Evolutionary conservation across 2,113 vertebrate genomes (phyloP).

Genomic region (Salminus brasiliensis): DNA sequence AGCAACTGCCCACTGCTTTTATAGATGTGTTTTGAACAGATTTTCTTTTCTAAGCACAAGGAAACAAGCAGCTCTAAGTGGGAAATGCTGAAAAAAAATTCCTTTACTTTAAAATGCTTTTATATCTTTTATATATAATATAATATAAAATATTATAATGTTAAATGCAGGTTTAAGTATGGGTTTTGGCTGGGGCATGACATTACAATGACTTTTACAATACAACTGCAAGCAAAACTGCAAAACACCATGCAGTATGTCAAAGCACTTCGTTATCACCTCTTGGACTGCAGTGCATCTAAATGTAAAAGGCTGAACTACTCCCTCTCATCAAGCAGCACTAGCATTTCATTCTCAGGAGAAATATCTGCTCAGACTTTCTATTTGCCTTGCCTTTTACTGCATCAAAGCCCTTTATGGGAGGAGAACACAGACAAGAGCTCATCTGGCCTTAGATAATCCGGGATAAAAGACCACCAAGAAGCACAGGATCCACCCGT

Average conservation of each 20-base stretch:
- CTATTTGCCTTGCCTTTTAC: constrained; percentile 31
- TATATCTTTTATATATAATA: too few species aligned
- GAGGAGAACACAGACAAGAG: background rate
- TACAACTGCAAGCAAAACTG: background rate
- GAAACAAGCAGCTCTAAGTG: too few species aligned
- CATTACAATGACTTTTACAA: too few species aligned
- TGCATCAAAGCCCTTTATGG: background rate
- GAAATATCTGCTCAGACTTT: constrained; percentile 27
- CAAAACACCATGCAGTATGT: background rate
- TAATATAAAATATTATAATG: too few species aligned
- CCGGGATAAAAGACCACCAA: constrained; percentile 41
- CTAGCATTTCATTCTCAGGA: constrained; percentile 16
- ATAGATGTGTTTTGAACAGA: too few species aligned
- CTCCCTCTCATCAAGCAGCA: constrained; percentile 16
- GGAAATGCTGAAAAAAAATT: too few species aligned
- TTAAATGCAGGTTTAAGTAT: too few species aligned
- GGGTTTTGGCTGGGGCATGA: background rate
- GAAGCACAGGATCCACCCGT: constrained; percentile 10
- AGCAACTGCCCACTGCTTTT: too few species aligned
- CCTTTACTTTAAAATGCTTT: too few species aligned
- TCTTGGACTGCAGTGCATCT: background rate
- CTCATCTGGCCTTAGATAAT: constrained; percentile 33
- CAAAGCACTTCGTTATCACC: background rate
- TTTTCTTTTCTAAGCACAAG: too few species aligned
- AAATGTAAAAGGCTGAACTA: background rate